phyloP scores from a whole-genome alignment of 2,113 vertebrate species.

The Aspidoscelis tigris region DNA sequence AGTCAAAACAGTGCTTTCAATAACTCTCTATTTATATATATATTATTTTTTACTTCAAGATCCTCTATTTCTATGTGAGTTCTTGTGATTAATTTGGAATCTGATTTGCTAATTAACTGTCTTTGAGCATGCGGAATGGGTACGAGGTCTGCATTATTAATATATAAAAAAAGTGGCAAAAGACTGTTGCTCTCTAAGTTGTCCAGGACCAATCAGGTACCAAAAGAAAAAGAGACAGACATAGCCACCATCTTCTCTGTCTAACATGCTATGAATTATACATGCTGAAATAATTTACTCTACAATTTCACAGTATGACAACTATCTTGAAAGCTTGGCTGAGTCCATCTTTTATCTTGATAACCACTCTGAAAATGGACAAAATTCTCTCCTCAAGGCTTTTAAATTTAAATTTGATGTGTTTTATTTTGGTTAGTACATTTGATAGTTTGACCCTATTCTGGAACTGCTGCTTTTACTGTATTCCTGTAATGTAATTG shows the following conservation, averaged over 20 bases:
- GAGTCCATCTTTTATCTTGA: background rate
- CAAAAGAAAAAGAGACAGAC: background rate
- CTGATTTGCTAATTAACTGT: background rate
- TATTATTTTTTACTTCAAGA: background rate
- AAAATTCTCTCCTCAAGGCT: too few relatives aligned
- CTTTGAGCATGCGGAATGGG: background rate
- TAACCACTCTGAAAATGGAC: background rate
- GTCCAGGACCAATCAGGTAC: background rate
- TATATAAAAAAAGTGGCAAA: background rate
- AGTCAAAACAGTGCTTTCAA: constrained; percentile 28
- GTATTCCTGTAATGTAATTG: too few relatives aligned
- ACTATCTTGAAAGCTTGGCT: background rate
- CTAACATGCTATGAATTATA: background rate
- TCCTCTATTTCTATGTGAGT: background rate
- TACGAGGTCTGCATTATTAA: background rate
- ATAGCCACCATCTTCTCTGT: background rate
- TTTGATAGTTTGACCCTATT: too few relatives aligned
- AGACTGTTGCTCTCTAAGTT: background rate
- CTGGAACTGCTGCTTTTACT: too few relatives aligned
- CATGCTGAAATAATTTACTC: background rate
- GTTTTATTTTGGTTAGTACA: too few relatives aligned
- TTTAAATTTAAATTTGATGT: background rate
- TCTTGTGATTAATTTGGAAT: background rate
- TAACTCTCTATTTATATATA: background rate
- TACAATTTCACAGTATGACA: background rate